Evolutionary conservation across 2,888 invertebrate genomes (phyloP), one percentile per base, ranked within the genome.

Genomic region (Drosophila affinis): DNA sequence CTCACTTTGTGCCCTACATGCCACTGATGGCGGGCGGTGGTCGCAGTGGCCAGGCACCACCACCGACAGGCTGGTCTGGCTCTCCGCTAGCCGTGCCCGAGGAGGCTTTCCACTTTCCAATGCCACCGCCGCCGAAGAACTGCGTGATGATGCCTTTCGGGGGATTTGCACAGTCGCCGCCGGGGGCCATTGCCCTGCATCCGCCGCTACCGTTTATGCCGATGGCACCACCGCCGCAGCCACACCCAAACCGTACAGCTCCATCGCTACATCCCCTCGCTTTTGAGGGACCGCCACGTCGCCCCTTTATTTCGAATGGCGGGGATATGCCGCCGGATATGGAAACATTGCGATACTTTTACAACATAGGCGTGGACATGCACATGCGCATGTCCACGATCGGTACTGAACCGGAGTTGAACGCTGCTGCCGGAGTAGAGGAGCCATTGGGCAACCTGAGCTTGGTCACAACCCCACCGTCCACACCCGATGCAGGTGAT

Each of bases 321-420:
- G 76, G 79, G 7, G 91, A 92, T 74, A 82, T 91, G 62, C 91
- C 91, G 0, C 57, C 60, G 92, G 95, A 95, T 87, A 92, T 94
- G 54, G 91, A 93, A 12, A 95, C 95, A 7, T 91, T 95, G 70
- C 93, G 95, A 67, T 95, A 94, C 89, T 95, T 94, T 91, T 95
- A 94, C 92, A 95, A 95, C 90, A 91, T 95, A 84, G 95, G 95
- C 79, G 92, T 95, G 77, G 95, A 95, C 12, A 51, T 75, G 70
- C 70, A 75, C 47, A 21, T 56, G 59, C 78, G 81, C 18, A 65
- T 71, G 57, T 5, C 44, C 3, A n/a, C 60, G 3, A 7, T 39
- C 39, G 39, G 39, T 3, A 39, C n/a, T 6, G 39, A 39, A 39
- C 3, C 39, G 39, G 39, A 39, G 7, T 2, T 39, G n/a, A 39